Conservation (phyloP, 2,797 vertebrate species). For the Ctenochaetus hawaiiensis region DNA sequence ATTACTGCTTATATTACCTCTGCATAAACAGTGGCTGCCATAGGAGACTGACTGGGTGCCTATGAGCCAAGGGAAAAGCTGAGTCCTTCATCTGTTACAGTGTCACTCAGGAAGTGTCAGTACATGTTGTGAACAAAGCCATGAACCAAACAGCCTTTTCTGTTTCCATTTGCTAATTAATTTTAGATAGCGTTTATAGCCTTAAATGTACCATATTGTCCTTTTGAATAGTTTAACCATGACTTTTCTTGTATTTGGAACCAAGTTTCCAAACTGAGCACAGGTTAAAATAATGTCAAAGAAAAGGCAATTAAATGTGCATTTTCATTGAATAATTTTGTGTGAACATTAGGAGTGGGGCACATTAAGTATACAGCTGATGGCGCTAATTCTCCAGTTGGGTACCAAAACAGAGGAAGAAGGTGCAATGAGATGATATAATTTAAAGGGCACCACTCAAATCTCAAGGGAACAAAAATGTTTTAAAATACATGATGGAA, state of each 20-base stretch:
- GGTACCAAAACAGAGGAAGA: conserved; percentile 7
- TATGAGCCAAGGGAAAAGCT: conserved; percentile 72
- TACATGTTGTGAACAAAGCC: conserved; percentile 31
- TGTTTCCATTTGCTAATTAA: conserved; percentile 40
- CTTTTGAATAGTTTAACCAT: not conserved
- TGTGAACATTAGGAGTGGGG: not conserved
- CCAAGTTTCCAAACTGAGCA: not conserved
- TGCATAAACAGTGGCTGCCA: conserved; percentile 71
- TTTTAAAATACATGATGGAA: not conserved
- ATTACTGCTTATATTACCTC: conserved; percentile 78
- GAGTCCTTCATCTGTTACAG: conserved; percentile 46
- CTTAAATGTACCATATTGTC: not conserved
- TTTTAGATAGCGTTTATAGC: not conserved
- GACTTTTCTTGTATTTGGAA: not conserved
- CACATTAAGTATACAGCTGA: not conserved
- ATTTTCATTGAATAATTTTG: not conserved
- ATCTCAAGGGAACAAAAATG: not conserved
- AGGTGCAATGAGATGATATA: not conserved
- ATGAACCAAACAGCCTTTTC: conserved; percentile 18
- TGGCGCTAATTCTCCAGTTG: not conserved
- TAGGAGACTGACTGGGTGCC: conserved; percentile 66
- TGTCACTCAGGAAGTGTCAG: conserved; percentile 61
- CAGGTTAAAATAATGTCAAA: not conserved
- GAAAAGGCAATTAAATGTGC: not conserved
- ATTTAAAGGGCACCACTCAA: not conserved